Base-by-base conservation (phyloP, 2,113 vertebrate species). In the Haliaeetus leucogaster region DNA sequence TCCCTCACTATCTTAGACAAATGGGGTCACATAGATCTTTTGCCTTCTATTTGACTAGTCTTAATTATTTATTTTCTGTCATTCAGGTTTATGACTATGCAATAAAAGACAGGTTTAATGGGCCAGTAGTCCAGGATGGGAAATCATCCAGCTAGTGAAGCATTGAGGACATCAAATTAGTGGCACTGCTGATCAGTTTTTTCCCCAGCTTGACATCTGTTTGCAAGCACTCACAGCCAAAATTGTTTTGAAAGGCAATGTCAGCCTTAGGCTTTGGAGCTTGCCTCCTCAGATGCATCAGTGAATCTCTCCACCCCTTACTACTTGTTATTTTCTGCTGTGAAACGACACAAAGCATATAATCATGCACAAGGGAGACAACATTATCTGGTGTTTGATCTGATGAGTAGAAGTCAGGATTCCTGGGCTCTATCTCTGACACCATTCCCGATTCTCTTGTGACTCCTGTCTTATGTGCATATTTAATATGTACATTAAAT, bases 41-140 rank as follows among this genome's bases (percentile, higher is more conserved):
- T 91, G 42, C 55, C 65, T 97, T 97, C 36, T 74, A 93, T 94
- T 89, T 96, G 76, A 82, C 83, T 95, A 93, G 72, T 73, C 90
- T 96, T 97, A 95, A 96, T 95, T 97, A 96, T 93, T 95, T 97
- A 84, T 97, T 97, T 98, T 94, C 79, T 97, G 86, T 78, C 85
- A 86, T 97, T 97, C 88, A 84, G 76, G 63, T 97, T 97, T 95
- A 97, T 97, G 66, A n/a, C 47, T 83, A 23, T 52, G 78, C n/a
- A 90, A 70, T 96, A 97, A 97, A 98, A 96, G 62, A 86, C 59
- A 85, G 63, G 65, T 86, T 97, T 97, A 96, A 96, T 95, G 89
- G 85, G 29, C 94, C 79, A 89, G 40, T 92, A 86, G 86, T 95
- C 89, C 95, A 94, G 63, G 14, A 93, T 95, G 77, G 76, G 61